These are phyloP conservation scores for Xylota segnis DNA, from an alignment of 2,888 invertebrate genomes.

Conservation along the genomic window DNA sequence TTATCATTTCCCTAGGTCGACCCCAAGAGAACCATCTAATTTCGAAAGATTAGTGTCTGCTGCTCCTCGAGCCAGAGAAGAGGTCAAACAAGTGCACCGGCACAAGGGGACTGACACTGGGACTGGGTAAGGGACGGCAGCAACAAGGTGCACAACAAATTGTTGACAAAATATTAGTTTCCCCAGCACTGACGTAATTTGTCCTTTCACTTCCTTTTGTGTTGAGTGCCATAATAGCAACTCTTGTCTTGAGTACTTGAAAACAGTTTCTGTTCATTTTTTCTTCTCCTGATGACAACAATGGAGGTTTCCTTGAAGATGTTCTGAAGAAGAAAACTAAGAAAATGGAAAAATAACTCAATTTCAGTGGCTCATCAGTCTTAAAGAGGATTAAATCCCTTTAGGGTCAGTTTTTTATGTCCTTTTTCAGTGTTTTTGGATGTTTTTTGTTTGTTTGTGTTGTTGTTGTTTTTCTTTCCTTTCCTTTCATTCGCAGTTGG, in stretches of 20 bases:
- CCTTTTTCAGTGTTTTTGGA: conserved; percentile 18
- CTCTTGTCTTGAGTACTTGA: conserved; percentile 12
- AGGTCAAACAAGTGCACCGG: conserved; percentile 70
- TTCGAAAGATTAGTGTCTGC: conserved; percentile 60
- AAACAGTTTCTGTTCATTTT: conserved; percentile 12
- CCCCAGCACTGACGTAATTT: conserved; percentile 47
- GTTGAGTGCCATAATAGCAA: conserved; percentile 48
- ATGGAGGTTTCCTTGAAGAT: conserved; percentile 53
- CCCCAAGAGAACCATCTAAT: conserved; percentile 28
- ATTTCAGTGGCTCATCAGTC: conserved; percentile 66
- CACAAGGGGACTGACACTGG: background rate
- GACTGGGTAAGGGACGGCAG: conserved; percentile 8
- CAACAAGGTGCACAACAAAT: conserved; percentile 69
- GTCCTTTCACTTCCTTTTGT: conserved; percentile 56
- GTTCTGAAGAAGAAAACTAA: conserved; percentile 16
- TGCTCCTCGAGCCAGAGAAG: conserved; percentile 41
- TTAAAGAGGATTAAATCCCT: conserved; percentile 63
- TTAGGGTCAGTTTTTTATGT: conserved; percentile 40
- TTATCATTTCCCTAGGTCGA: conserved; percentile 28
- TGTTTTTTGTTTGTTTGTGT: background rate
- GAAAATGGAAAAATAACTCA: conserved; percentile 67
- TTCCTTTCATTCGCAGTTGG: background rate
- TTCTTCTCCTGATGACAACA: conserved; percentile 27
- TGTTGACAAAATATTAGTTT: conserved; percentile 76
- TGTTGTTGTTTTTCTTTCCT: no score